Evolutionary conservation across 2,797 vertebrate genomes (phyloP), one percentile per base, ranked within the genome.

Genomic region (Spea hammondii): DNA sequence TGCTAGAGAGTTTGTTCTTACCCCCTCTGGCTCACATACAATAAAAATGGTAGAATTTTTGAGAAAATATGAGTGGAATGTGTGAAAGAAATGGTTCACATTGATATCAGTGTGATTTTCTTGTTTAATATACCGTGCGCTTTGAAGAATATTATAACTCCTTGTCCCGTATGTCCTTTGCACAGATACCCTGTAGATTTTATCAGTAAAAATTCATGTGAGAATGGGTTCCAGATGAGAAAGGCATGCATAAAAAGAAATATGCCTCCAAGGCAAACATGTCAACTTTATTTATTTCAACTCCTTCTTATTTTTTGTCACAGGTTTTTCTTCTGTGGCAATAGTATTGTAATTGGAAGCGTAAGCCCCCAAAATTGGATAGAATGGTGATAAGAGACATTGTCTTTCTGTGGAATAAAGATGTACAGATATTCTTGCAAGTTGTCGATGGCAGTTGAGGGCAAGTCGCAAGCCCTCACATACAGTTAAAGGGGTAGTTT

Each of bases 141-240:
- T 54, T 65, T 32, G 11, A 14, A 74, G 6, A 65, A 13, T 55
- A 7, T 55, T 46, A 44, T 51, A 32, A 12, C 14, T 14, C 44
- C 12, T 76, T 75, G 73, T 66, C 50, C 62, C 14, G 46, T 7
- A 46, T 66, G 45, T 67, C 4, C 47, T 55, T 67, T 5, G 55
- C 14, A 66, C 51, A 54, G 53, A 65, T 8, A 49, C 74, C 45
- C 53, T 55, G 45, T 6, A 68, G 74, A 68, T 76, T 60, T 7
- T 77, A 77, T 77, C 74, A 77, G 55, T 46, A 60, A n/a, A 70
- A 68, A 76, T 57, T 76, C 13, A 68, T 68, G 65, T 76, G 74
- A 59, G 74, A 68, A 76, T 13, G 49, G 66, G 13, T 60, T 66
- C 45, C 17, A 76, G 48, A 60, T 51, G 32, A 14, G 59, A 46